These are phyloP conservation scores for Caradrina kadenii DNA, from an alignment of 2,888 invertebrate species.

Conservation along the genomic window DNA sequence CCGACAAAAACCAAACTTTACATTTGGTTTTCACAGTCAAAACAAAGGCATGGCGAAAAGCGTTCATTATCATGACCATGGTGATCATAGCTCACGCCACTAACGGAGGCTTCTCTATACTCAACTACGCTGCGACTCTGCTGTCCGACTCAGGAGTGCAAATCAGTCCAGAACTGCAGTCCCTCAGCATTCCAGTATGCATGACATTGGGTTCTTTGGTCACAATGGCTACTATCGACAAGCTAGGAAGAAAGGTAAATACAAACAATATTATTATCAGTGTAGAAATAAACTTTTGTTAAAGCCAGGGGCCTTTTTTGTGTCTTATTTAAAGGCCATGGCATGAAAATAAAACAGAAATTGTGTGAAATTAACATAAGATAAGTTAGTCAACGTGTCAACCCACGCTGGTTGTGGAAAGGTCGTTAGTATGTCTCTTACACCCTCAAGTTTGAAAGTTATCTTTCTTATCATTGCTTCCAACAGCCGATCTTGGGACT, in stretches of 20 bases:
- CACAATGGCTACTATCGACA: constrained; percentile 67
- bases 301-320: neutral
- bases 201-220: constrained; percentile 69
- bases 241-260: constrained; percentile 67
- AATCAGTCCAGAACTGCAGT: constrained; percentile 69
- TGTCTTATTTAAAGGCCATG: neutral
- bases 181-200: constrained; percentile 69
- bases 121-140: constrained; percentile 71
- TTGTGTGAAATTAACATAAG: neutral
- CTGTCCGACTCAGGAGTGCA: constrained; percentile 65
- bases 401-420: neutral
- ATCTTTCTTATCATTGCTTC: constrained; percentile 7
- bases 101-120: constrained; percentile 69
- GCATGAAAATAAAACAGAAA: neutral
- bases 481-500: constrained; percentile 67
- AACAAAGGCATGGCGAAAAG: constrained; percentile 72
- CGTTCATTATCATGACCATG: constrained; percentile 63
- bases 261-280: neutral
- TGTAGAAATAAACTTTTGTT: neutral
- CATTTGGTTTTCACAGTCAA: constrained; percentile 65
- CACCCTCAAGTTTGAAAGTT: neutral
- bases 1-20: neutral
- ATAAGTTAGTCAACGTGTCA: neutral
- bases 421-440: neutral
- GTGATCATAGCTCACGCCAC: constrained; percentile 62